Evolutionary conservation across 2,888 invertebrate genomes (phyloP), one percentile per base, ranked within the genome.

Genomic region (Hoplodrina ambigua): DNA sequence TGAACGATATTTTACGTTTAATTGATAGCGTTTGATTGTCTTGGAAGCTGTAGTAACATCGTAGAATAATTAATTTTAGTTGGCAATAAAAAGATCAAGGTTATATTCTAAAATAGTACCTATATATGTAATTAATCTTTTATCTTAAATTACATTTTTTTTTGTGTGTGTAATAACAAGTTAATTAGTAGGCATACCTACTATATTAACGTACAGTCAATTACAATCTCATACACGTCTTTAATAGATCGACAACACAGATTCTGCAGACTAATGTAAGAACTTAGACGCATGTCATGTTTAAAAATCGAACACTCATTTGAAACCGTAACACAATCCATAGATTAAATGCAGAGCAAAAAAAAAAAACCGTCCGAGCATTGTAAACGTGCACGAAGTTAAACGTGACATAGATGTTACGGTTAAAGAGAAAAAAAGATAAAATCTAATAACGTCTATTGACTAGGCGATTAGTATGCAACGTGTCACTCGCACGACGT

Each of bases 381-480:
- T 68, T 69, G 69, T 80, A 59, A 50, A 73, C 73, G 68, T 77
- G 85, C 17, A 46, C 17, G 46, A 41, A 41, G 41, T 17, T 46
- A 46, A 46, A 46, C 73, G 68, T 77, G 85, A 77, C 83, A 72
- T 59, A 74, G 63, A 84, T 73, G 61, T 69, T 70, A 82, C 62
- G 60, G 68, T 25, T 41, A 54, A 74, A 71, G 69, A 72, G 55
- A 57, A 56, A 44, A 57, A 67, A 66, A 80, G 77, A 83, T 82
- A 81, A 71, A 82, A 87, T 87, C 82, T 86, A 83, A 86, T 87
- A 85, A 82, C 73, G 73, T 78, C 63, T 76, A 86, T 84, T 80
- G 82, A 80, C 74, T 68, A 60, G 72, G 70, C 61, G 79, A 82
- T 88, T 82, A 83, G 83, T 84, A 87, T 88, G 84, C 85, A 76